phyloP scores from a whole-genome alignment of 2,797 vertebrate species.

The Ptychobarbus kaznakovi region DNA sequence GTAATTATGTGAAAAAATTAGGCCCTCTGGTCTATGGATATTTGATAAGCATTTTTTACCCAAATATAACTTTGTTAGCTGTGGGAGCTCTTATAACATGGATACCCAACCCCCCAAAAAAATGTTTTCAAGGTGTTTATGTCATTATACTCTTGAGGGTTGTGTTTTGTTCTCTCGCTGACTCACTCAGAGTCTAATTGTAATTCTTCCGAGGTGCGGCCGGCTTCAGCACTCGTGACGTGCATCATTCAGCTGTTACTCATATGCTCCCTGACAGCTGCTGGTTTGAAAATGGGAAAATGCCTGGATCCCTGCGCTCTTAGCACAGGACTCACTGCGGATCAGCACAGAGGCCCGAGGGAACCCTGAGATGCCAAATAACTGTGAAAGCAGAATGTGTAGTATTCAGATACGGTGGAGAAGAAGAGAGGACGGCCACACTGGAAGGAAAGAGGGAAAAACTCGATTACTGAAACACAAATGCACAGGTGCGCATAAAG shows the following conservation, averaged over 20 bases:
- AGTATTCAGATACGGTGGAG: conserved; percentile 23
- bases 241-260: conserved; percentile 12
- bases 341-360: conserved; percentile 24
- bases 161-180: conserved; percentile 1
- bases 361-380: conserved; percentile 31
- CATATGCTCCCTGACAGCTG: conserved; percentile 27
- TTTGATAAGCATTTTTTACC: not conserved
- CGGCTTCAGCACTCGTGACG: not conserved
- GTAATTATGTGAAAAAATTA: not conserved
- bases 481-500: conserved; percentile 36
- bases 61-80: not conserved
- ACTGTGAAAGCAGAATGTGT: conserved; percentile 37
- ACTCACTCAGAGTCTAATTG: conserved; percentile 15
- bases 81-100: not conserved
- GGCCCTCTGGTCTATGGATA: not conserved
- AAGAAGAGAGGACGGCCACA: not conserved
- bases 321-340: conserved; percentile 10
- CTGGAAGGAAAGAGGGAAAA: conserved; percentile 38
- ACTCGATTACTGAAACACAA: conserved; percentile 40
- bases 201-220: not conserved
- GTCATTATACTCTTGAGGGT: not conserved
- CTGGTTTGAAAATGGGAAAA: conserved; percentile 37
- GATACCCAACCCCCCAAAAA: not conserved
- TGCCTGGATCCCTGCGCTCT: conserved; percentile 8
- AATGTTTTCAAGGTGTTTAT: not conserved